Evolutionary conservation across 2,888 invertebrate species (phyloP).

Genomic region (Drosophila percnosoma): DNA sequence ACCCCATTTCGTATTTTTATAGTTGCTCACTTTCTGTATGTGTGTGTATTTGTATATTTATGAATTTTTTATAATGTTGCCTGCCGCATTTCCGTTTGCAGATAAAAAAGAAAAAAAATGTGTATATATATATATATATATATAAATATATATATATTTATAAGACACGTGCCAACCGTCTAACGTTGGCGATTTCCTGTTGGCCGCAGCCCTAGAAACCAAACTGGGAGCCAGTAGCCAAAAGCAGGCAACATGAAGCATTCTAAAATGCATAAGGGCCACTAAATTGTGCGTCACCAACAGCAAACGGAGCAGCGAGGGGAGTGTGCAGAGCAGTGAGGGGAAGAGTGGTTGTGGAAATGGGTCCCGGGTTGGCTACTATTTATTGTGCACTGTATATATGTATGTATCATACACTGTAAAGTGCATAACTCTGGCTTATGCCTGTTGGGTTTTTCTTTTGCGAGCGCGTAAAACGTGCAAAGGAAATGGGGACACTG

Average conservation of each 20-base stretch:
- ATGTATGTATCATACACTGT: background rate
- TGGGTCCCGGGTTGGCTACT: constrained; percentile 8
- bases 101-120: constrained; percentile 17
- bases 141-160: background rate
- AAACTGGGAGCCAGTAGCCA: constrained; percentile 17
- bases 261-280: constrained; percentile 71
- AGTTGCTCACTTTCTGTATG: background rate
- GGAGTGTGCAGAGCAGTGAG: background rate
- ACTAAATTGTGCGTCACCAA: constrained; percentile 61
- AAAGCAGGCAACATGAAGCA: constrained; percentile 31
- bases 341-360: constrained; percentile 20
- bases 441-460: constrained; percentile 19
- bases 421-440: constrained; percentile 28
- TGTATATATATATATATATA: background rate
- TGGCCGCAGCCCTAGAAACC: constrained; percentile 61
- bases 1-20: background rate
- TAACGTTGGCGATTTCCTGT: constrained; percentile 80
- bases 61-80: constrained; percentile 18
- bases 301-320: constrained; percentile 32
- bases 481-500: constrained; percentile 62
- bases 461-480: constrained; percentile 33
- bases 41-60: constrained; percentile 9
- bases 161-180: constrained; percentile 71
- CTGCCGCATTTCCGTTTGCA: constrained; percentile 71
- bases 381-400: background rate